A percentile compares a stretch with the other conserved stretches of the same genome.
Evolutionary conservation across 1,140 invertebrate genomes (phyloP).

Genomic region (Drosophila rufa): DNA sequence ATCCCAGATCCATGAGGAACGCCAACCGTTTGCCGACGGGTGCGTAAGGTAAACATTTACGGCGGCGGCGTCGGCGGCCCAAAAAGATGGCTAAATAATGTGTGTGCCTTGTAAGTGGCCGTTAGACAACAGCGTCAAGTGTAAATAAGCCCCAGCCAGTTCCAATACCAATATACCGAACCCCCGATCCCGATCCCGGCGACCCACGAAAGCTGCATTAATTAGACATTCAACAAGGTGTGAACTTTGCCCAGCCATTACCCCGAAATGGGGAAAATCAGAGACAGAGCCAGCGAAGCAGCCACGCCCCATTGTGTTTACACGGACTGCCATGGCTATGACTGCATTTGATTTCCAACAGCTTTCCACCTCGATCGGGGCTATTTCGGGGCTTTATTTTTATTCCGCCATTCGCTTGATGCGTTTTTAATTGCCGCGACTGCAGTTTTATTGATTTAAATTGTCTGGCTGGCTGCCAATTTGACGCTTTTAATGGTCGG

Average conservation of each 20-base stretch:
- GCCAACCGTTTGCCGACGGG: conserved; percentile 75
- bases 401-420: conserved; percentile 45
- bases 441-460: conserved; percentile 82
- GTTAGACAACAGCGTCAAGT: conserved; percentile 70
- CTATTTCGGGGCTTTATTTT: conserved; percentile 29
- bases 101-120: conserved; percentile 80
- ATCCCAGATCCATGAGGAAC: conserved; percentile 12
- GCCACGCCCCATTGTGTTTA: conserved; percentile 73
- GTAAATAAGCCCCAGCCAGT: conserved; percentile 60
- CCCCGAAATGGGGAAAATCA: conserved; percentile 44
- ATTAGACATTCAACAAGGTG: conserved; percentile 83
- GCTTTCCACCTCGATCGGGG: conserved; percentile 11
- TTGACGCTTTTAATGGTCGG: conserved; percentile 75
- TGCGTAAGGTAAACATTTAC: conserved; percentile 82
- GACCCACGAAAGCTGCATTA: conserved; percentile 72
- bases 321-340: conserved; percentile 22
- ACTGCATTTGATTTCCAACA: conserved; percentile 47
- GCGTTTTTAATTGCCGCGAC: conserved; percentile 77
- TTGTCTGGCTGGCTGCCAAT: conserved; percentile 75
- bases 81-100: conserved; percentile 84
- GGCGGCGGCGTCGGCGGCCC: conserved; percentile 59
- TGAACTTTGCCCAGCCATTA: conserved; percentile 69
- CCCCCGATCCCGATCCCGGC: conserved; percentile 1
- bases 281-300: neutral
- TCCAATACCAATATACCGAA: neutral